Evolutionary conservation across 2,797 vertebrate genomes (phyloP).

Genomic region (Danionella dracula): DNA sequence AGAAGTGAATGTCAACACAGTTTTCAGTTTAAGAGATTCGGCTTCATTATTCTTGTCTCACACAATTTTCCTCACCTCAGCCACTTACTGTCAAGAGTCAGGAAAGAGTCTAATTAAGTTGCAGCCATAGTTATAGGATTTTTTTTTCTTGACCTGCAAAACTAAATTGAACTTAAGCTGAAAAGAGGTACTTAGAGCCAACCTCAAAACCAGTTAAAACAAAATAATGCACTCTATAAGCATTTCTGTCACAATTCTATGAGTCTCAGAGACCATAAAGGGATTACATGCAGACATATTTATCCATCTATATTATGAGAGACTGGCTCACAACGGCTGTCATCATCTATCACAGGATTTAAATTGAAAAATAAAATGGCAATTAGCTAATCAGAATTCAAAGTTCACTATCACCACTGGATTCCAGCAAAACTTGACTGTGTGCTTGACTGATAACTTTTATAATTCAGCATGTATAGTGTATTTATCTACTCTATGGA

Average conservation of each 20-base stretch:
- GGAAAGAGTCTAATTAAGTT: slow-evolving; percentile 15
- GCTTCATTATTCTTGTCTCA: slow-evolving; percentile 9
- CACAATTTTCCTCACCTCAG: slow-evolving; percentile 15
- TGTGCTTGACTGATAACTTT: not conserved
- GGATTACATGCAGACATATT: no score
- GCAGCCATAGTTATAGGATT: not conserved
- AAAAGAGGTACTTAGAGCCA: not conserved
- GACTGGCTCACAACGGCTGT: no score
- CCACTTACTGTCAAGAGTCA: not conserved
- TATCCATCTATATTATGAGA: no score
- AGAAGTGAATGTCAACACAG: not conserved
- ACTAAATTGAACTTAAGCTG: not conserved
- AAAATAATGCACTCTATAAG: no score
- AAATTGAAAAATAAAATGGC: no score
- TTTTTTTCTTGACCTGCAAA: not conserved
- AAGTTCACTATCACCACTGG: no score
- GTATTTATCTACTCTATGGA: slow-evolving; percentile 46
- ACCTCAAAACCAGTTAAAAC: not conserved
- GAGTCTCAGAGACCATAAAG: not conserved
- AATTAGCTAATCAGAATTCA: no score
- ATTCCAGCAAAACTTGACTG: no score
- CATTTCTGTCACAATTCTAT: no score
- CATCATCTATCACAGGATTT: no score
- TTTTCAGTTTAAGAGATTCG: not conserved
- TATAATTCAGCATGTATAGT: slow-evolving; percentile 38